These are phyloP conservation scores for Cuculus canorus DNA, from an alignment of 2,797 vertebrate species.

Conservation along the genomic window DNA sequence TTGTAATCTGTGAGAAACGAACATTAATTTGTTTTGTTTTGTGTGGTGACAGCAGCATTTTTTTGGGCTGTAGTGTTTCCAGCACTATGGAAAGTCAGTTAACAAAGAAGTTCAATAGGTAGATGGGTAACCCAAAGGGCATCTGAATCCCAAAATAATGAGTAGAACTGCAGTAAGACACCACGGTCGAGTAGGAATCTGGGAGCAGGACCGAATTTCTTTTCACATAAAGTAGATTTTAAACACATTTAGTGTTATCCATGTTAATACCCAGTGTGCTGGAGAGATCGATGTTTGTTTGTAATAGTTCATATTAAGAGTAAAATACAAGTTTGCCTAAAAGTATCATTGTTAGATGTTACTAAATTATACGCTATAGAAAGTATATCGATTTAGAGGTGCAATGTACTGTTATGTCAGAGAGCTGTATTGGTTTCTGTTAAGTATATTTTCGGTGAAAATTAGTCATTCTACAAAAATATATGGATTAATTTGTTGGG, in stretches of 20 bases:
- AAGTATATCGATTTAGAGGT: not conserved
- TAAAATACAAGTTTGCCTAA: not conserved
- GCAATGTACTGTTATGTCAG: not conserved
- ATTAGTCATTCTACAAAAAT: constrained; percentile 2
- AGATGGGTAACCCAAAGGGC: not conserved
- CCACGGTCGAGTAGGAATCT: not conserved
- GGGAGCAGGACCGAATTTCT: not conserved
- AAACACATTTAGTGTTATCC: not conserved
- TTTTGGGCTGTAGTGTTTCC: not conserved
- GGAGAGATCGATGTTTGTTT: not conserved
- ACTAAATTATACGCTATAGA: not conserved
- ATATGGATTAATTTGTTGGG: not conserved
- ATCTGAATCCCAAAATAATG: not conserved
- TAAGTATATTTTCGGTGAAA: constrained; percentile 4
- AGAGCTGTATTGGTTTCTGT: not conserved
- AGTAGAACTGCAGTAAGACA: not conserved
- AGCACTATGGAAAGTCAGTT: not conserved
- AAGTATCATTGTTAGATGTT: not conserved
- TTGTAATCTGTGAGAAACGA: not conserved
- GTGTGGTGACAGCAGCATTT: not conserved
- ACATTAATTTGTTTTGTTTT: not conserved
- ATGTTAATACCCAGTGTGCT: not conserved
- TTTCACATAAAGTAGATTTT: not conserved
- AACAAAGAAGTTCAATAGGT: not conserved
- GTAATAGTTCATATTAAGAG: not conserved